Base-by-base conservation (phyloP, 1,140 invertebrate genomes). In the Nylanderia fulva region DNA sequence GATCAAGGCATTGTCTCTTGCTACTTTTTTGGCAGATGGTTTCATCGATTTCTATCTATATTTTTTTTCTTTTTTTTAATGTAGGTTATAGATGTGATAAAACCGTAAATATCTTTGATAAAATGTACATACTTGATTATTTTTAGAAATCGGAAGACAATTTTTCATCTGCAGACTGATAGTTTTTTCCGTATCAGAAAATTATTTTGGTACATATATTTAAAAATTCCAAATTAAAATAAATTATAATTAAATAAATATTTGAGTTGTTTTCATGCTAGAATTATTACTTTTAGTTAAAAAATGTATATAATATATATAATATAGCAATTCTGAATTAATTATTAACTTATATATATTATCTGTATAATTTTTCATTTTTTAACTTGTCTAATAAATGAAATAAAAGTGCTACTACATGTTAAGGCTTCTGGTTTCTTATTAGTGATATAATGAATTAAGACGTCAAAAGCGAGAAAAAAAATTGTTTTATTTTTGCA, bases 291-390 rank as follows among this genome's bases (percentile, higher is more conserved):
- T 45, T 58, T 29, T 29, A 15, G 11, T 29, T 61, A 27, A 29
- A 58, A 58, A 0, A 29, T 61, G 2, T 61, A 5, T 29, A 24
- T 29, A 39, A 36, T 36, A 64, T 64, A 64, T 36, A 64, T 45
- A 45, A 45, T 15, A 45, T 45, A 11, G 39, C 39, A 42, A 33
- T 2, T 21, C 39, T 21, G 39, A 13, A 39, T 5, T 36, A 66
- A 39, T 66, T 39, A 66, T 36, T 27, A 42, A 42, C 24, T 29
- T 15, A 45, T 24, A 11, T 7, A 39, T n/a, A 15, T 1, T 39
- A 24, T 45, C 13, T 60, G 39, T 33, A 21, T 61, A 33, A 61
- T 48, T 61, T 72, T 63, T 61, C n/a, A 76, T 60, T 60, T 60
- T 75, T n/a, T 58, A 5, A 15, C 29, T 76, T 7, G 24, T 3